Percentiles rank a stretch among this genome's conserved stretches.
phyloP scores from a whole-genome alignment of 2,113 vertebrate genomes.

The Macquaria ambigua region DNA sequence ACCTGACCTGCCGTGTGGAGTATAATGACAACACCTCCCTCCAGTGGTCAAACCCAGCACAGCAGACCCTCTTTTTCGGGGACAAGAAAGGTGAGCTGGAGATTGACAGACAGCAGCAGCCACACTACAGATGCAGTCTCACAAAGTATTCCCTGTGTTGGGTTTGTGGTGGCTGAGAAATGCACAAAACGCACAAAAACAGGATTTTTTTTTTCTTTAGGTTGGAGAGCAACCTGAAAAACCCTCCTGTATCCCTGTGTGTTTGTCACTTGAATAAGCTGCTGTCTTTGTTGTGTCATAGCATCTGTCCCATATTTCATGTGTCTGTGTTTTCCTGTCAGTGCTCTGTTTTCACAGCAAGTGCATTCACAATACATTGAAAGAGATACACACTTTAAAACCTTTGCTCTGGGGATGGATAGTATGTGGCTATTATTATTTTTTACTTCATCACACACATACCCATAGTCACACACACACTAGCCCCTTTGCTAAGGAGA shows the following conservation, averaged over 20 bases:
- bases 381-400: slow-evolving; percentile 36
- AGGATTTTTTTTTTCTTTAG: neutral
- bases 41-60: slow-evolving; percentile 99
- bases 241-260: neutral
- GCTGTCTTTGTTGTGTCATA: slow-evolving; percentile 41
- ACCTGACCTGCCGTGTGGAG: slow-evolving; percentile 99
- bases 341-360: slow-evolving; percentile 27
- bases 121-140: slow-evolving; percentile 11
- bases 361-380: slow-evolving; percentile 21
- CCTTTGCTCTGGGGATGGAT: slow-evolving; percentile 17
- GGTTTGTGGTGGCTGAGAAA: slow-evolving; percentile 16
- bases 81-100: slow-evolving; percentile 95
- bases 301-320: slow-evolving; percentile 44
- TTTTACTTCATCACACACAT: neutral
- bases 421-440: slow-evolving; percentile 27
- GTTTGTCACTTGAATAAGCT: slow-evolving; percentile 45
- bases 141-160: slow-evolving; percentile 32
- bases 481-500: neutral
- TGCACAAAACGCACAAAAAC: slow-evolving; percentile 21
- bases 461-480: neutral
- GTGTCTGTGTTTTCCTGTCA: slow-evolving; percentile 24
- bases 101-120: slow-evolving; percentile 19
- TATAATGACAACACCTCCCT: slow-evolving; percentile 99
- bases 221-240: slow-evolving; percentile 3
- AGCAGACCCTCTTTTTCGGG: slow-evolving; percentile 98